Conservation (phyloP, 2,113 vertebrate genomes). For the Raja brachyura region DNA sequence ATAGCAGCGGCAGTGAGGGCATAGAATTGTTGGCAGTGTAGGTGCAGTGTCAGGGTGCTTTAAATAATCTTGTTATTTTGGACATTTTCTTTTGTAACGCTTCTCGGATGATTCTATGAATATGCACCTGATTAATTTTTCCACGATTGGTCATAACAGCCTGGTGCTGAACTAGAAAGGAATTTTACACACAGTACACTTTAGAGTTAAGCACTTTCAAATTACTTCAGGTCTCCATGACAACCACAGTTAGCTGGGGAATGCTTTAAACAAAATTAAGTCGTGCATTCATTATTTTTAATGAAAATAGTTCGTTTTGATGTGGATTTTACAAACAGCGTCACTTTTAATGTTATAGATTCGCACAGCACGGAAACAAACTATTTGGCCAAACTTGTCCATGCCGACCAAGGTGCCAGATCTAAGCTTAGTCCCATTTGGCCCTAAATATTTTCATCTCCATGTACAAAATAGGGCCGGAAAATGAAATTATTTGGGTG, state of each 20-base stretch:
- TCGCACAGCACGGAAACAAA: no score
- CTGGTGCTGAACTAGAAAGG: not conserved
- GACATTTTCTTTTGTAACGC: not conserved
- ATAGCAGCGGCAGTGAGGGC: no score
- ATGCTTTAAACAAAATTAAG: not conserved
- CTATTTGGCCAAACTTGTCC: no score
- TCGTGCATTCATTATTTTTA: not conserved
- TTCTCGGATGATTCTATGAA: not conserved
- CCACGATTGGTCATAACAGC: not conserved
- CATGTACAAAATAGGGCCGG: no score
- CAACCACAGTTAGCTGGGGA: not conserved
- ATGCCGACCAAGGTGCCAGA: no score
- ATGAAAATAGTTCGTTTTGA: not conserved
- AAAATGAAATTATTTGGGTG: no score
- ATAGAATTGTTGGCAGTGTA: not conserved
- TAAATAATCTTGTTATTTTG: not conserved
- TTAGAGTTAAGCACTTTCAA: not conserved
- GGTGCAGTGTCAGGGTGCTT: not conserved
- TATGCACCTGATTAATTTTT: not conserved
- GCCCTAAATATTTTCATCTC: no score
- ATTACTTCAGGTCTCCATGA: not conserved
- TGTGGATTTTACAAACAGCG: not conserved
- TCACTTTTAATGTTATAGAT: not conserved
- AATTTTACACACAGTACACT: not conserved
- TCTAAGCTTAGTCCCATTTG: no score